Base-by-base conservation (phyloP, 2,888 invertebrate species). In the Drosophila longiperda region DNA sequence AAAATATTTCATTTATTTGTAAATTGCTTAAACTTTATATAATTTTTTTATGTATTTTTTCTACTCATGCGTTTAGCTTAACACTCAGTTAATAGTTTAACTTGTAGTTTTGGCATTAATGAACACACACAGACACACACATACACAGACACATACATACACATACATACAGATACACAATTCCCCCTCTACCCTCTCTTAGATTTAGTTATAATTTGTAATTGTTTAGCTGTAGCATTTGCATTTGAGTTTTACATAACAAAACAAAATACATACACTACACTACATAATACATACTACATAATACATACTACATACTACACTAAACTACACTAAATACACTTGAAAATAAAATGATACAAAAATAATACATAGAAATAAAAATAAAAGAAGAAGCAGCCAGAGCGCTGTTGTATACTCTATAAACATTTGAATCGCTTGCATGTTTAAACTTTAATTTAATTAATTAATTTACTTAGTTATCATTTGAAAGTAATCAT, bases 401-500 rank as follows among this genome's bases (percentile, higher is more conserved):
- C 17, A 65, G 59, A 64, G 36, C 33, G 67, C 68, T 53, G 65
- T 62, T 66, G 53, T 64, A 57, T 58, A 73, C 70, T 64, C 66
- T 66, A 50, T 61, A 64, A 67, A 63, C 60, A 80, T 77, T 77
- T 65, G 59, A 68, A 65, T 78, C 81, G 81, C 86, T 70, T 85
- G 85, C 85, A 85, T 85, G 84, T 73, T 82, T 77, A 40, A 75
- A 87, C 70, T 66, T 67, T 72, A 83, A 55, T 83, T 88, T 75
- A 73, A 48, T 75, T 66, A 68, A 69, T 72, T 67, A 55, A 66
- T 71, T 71, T 79, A 71, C 58, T 58, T 85, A 83, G 75, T 75
- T 86, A 67, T 83, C 78, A 86, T 86, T 84, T 88, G 73, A 78
- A 72, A 88, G 86, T 88, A 88, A 88, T 71, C 55, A 49, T 67